Conservation (phyloP, 2,797 vertebrate species). For the Poecilia picta region DNA sequence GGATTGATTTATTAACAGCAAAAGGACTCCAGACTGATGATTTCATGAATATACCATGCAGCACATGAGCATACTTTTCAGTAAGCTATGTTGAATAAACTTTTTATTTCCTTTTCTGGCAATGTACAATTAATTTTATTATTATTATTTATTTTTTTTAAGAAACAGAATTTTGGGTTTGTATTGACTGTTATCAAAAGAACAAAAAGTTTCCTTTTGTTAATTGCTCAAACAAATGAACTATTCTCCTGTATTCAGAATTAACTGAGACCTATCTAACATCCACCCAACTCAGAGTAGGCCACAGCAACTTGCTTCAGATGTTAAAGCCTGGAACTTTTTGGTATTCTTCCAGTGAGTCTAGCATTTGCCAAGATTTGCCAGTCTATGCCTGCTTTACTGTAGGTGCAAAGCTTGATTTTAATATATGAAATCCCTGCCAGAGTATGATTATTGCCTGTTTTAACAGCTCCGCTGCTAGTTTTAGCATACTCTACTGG, state of each 20-base stretch:
- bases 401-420: not conserved
- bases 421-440: not conserved
- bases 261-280: not conserved
- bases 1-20: not conserved
- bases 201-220: not conserved
- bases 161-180: not conserved
- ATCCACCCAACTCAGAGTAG: not conserved
- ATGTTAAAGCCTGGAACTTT: not conserved
- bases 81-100: not conserved
- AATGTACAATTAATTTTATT: too few species aligned
- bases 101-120: too few species aligned
- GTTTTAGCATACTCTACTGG: not conserved
- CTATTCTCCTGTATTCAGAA: not conserved
- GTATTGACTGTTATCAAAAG: not conserved
- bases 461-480: not conserved
- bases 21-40: not conserved
- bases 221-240: not conserved
- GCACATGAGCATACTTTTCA: not conserved
- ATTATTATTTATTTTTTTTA: not conserved
- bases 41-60: not conserved
- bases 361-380: not conserved
- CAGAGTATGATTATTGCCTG: not conserved
- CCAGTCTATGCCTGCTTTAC: not conserved
- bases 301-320: not conserved
- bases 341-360: not conserved